Base-by-base conservation (phyloP, 2,888 invertebrate species). In the Troilus luridus region DNA sequence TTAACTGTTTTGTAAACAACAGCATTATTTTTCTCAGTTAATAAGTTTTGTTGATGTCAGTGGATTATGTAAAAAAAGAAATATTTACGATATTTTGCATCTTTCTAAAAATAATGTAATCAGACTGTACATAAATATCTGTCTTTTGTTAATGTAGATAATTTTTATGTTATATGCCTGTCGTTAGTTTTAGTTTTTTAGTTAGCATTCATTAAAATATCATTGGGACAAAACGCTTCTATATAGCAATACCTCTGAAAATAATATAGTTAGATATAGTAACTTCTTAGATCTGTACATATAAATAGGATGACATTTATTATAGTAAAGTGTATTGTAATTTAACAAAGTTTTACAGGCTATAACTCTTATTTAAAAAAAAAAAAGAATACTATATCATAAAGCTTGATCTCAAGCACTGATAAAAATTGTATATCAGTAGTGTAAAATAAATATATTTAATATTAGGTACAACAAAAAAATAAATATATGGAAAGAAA, bases 181-280 rank as follows among this genome's bases (percentile, higher is more conserved):
- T 27, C 19, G 64, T 88, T 89, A 64, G 27, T 89, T 54, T 89
- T 89, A 77, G 72, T 77, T 77, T 77, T 41, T 77, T 41, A 77
- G 27, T 77, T 77, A 77, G 67, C 19, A 27, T 89, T 64, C 54
- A 88, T 62, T 64, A 89, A 64, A 67, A 89, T 60, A 89, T 89
- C 60, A 62, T 64, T 67, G 89, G 89, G 89, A 89, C 89, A 89
- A 89, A 64, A 64, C 89, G 89, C 89, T 89, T 89, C 89, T 89
- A 64, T 64, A 89, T 89, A 89, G 89, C 89, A 89, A 89, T 89
- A 89, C 67, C 89, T 41, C 54, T 64, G 60, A 88, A 88, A 67
- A 62, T 85, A 56, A 89, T 41, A 11, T 62, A 89, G 62, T n/a
- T 89, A 89, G 64, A 54, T 88, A 56, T 85, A n/a, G n/a, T 64